Percentiles rank a stretch among this genome's conserved stretches.
These are phyloP conservation scores for Phoenicopterus ruber DNA, from an alignment of 2,113 vertebrate species.

Conservation along the genomic window DNA sequence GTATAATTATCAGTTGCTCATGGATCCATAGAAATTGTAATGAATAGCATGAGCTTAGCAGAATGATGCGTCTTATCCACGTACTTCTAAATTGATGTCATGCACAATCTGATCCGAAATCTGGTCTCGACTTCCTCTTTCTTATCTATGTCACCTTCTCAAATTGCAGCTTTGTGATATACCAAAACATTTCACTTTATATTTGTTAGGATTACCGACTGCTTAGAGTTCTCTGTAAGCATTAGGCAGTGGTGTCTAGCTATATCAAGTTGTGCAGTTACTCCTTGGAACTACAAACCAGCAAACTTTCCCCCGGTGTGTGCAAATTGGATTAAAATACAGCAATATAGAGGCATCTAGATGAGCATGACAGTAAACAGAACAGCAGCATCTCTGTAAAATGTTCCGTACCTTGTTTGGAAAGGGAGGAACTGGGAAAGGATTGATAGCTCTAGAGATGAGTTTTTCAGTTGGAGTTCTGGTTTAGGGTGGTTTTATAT, in stretches of 20 bases:
- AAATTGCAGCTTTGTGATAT: not conserved
- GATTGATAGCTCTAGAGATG: not conserved
- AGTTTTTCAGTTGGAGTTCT: not conserved
- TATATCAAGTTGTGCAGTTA: not conserved
- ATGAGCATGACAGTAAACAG: not conserved
- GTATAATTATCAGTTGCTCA: not conserved
- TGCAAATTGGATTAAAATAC: not conserved
- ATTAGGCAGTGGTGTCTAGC: not conserved
- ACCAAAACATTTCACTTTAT: not conserved
- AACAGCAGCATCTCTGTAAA: not conserved
- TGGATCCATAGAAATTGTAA: not conserved
- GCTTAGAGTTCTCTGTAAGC: not conserved
- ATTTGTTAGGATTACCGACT: not conserved
- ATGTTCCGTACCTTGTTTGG: not conserved
- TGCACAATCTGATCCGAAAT: not conserved
- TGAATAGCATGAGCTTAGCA: not conserved
- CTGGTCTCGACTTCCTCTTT: not conserved
- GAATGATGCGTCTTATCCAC: not conserved
- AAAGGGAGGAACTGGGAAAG: not conserved
- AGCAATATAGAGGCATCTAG: not conserved
- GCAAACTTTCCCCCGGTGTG: not conserved
- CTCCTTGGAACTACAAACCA: not conserved
- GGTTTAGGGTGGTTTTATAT: not conserved
- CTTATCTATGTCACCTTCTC: not conserved
- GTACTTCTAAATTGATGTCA: not conserved